These are phyloP conservation scores for Polymixis flavicincta DNA, from an alignment of 2,888 invertebrate species.

Conservation along the genomic window DNA sequence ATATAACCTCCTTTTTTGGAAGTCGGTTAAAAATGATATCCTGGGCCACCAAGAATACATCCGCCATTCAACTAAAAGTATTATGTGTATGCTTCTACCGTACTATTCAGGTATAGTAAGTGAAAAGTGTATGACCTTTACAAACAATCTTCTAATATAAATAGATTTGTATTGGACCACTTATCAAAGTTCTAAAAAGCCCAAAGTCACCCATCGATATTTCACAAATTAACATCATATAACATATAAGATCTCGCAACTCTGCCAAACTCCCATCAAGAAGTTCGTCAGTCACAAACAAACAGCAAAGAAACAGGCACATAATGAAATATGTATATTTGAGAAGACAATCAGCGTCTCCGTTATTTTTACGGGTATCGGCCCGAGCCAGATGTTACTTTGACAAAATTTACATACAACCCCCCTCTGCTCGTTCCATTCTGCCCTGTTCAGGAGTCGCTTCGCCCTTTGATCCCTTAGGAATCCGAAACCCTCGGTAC, in stretches of 20 bases:
- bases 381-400: slow-evolving; percentile 65
- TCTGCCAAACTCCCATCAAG: slow-evolving; percentile 31
- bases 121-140: too few species aligned
- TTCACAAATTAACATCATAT: slow-evolving; percentile 2
- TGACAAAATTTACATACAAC: slow-evolving; percentile 70
- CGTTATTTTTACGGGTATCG: slow-evolving; percentile 65
- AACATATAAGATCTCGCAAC: neutral
- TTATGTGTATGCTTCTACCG: neutral
- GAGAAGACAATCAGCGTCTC: slow-evolving; percentile 65
- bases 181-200: neutral
- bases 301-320: slow-evolving; percentile 45
- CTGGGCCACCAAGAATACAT: too few species aligned
- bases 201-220: neutral
- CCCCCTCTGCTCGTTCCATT: slow-evolving; percentile 53
- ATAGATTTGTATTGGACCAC: neutral
- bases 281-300: slow-evolving; percentile 56
- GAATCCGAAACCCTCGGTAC: slow-evolving; percentile 62
- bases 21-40: too few species aligned
- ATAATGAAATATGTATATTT: slow-evolving; percentile 68
- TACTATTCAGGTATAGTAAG: neutral
- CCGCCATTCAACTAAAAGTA: neutral
- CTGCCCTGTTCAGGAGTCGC: slow-evolving; percentile 45
- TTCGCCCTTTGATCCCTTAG: slow-evolving; percentile 64
- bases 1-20: too few species aligned
- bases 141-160: neutral